These are phyloP conservation scores for Nyleta sp. DNA, from an alignment of 2,888 invertebrate genomes.

Conservation along the genomic window DNA sequence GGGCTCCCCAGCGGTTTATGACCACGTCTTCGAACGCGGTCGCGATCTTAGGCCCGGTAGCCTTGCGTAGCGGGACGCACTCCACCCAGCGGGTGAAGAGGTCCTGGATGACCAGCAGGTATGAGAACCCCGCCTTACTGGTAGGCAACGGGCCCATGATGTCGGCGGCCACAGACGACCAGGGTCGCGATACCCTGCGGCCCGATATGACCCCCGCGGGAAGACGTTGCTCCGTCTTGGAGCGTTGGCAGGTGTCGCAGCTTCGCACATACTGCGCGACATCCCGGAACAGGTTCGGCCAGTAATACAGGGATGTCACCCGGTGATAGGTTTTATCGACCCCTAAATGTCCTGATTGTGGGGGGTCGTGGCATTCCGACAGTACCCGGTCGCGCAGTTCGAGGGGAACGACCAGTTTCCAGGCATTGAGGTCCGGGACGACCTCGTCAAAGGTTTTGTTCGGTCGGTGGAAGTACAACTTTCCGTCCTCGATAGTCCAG, in stretches of 20 bases:
- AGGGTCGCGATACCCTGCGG: conserved; percentile 24
- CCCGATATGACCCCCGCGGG: not conserved
- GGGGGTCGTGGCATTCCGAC: not conserved
- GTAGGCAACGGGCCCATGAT: conserved; percentile 64
- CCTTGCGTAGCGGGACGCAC: conserved; percentile 53
- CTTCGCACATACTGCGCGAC: conserved; percentile 1
- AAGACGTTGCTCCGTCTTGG: not conserved
- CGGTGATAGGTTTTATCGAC: conserved; percentile 15
- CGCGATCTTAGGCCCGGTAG: conserved; percentile 49
- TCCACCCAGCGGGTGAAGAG: conserved; percentile 19
- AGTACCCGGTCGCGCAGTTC: not conserved
- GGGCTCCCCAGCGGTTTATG: conserved; percentile 55
- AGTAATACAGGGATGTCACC: not conserved
- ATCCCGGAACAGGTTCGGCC: conserved; percentile 14
- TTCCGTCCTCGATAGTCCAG: conserved; percentile 37
- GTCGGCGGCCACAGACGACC: conserved; percentile 35
- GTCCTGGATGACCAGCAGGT: conserved; percentile 48
- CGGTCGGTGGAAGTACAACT: conserved; percentile 39
- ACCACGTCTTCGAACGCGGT: conserved; percentile 44
- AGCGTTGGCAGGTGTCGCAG: conserved; percentile 10
- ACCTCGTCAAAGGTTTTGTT: not conserved
- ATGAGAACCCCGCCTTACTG: conserved; percentile 7
- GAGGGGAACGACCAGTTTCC: not conserved
- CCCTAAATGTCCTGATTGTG: not conserved
- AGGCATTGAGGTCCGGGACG: not conserved